A percentile compares a stretch with the other conserved stretches of the same genome.
phyloP scores from a whole-genome alignment of 2,797 vertebrate species.

The Scolopax rusticola region DNA sequence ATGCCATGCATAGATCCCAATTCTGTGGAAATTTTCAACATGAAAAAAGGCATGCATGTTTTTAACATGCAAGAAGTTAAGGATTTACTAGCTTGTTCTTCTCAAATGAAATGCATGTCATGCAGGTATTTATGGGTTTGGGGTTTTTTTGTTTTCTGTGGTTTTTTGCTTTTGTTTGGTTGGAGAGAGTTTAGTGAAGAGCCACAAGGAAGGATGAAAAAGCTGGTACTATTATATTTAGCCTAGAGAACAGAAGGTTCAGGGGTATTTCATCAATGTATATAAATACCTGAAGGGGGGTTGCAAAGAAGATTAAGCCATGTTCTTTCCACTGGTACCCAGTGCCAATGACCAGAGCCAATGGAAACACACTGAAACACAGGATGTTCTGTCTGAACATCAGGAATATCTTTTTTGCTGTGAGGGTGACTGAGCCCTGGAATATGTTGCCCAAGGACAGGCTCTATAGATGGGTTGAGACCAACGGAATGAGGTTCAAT shows the following conservation, averaged over 20 bases:
- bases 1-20: background rate
- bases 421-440: background rate
- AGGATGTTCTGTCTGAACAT: fast-evolving
- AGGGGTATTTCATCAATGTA: too few species aligned
- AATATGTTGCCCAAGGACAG: background rate
- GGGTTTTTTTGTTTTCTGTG: too few species aligned
- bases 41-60: background rate
- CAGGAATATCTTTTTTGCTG: background rate
- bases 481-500: too few species aligned
- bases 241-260: background rate
- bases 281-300: background rate
- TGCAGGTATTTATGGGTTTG: background rate
- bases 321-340: background rate
- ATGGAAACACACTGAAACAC: fast-evolving
- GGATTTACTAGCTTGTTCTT: background rate
- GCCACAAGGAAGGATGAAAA: background rate
- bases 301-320: background rate
- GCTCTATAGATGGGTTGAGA: background rate
- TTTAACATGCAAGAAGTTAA: background rate
- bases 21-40: background rate
- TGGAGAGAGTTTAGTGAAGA: background rate
- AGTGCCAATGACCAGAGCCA: background rate
- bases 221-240: background rate
- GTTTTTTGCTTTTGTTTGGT: background rate
- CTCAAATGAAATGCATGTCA: background rate